Conservation (phyloP, 2,113 vertebrate genomes). For the Sinocyclocheilus anshuiensis region DNA sequence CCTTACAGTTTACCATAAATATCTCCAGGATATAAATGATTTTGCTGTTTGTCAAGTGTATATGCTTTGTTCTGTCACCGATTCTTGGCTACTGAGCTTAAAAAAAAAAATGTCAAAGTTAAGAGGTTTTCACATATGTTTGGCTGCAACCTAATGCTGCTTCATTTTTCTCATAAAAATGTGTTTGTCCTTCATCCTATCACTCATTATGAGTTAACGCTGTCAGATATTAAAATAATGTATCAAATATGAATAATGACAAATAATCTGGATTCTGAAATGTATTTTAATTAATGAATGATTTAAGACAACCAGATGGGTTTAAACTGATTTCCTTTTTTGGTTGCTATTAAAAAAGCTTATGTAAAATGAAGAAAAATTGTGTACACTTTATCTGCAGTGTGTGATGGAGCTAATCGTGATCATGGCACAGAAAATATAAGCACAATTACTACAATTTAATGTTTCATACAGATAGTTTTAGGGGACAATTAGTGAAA, state of each 20-base stretch:
- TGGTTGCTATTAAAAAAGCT: not conserved
- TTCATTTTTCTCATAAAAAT: too few species aligned
- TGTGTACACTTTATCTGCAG: not conserved
- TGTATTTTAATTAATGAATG: not conserved
- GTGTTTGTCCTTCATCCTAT: not conserved
- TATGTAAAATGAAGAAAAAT: not conserved
- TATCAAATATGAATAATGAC: not conserved
- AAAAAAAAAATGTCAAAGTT: not conserved
- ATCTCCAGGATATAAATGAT: slow-evolving; percentile 4
- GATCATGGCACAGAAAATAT: not conserved
- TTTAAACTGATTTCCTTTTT: not conserved
- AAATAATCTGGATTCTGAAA: not conserved
- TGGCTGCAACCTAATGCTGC: too few species aligned
- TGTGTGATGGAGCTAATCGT: not conserved
- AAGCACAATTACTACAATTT: not conserved
- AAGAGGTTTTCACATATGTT: not conserved
- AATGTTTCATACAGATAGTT: not conserved
- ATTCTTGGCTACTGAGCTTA: not conserved
- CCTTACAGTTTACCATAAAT: not conserved
- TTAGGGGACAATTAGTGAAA: not conserved
- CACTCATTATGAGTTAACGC: not conserved
- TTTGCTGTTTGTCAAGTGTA: not conserved
- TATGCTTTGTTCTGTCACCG: not conserved
- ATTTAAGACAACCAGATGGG: not conserved
- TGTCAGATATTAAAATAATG: not conserved